Percentiles rank a stretch among this genome's conserved stretches.
phyloP scores from a whole-genome alignment of 2,797 vertebrate genomes.

The Apogon hyalosoma region DNA sequence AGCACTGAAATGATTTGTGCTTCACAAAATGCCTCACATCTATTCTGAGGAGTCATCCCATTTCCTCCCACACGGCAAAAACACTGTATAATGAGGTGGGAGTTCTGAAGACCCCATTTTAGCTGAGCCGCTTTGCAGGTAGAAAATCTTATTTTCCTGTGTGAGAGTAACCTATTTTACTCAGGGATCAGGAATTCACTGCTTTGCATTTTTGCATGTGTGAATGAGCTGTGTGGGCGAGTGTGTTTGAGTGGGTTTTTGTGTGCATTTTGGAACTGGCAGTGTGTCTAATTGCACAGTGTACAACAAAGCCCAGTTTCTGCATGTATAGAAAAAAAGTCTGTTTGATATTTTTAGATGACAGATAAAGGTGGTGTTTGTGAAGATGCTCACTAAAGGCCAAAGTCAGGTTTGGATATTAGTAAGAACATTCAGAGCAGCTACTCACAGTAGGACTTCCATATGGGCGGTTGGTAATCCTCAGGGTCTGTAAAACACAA shows the following conservation, averaged over 20 bases:
- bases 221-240: conserved; percentile 45
- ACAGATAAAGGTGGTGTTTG: conserved; percentile 27
- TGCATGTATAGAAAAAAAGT: conserved; percentile 6
- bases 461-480: conserved; percentile 98
- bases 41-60: conserved; percentile 40
- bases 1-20: conserved; percentile 26
- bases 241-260: conserved; percentile 25
- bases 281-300: conserved; percentile 34
- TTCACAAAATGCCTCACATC: conserved; percentile 21
- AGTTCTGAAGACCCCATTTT: conserved; percentile 61
- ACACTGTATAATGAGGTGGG: conserved; percentile 63
- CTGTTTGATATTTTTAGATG: conserved; percentile 32
- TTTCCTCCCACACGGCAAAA: conserved; percentile 60
- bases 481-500: conserved; percentile 91
- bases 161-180: conserved; percentile 72
- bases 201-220: conserved; percentile 53
- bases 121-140: conserved; percentile 64
- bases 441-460: conserved; percentile 99
- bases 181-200: conserved; percentile 48
- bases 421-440: conserved; percentile 27
- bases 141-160: conserved; percentile 66
- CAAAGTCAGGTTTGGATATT: conserved; percentile 28
- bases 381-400: conserved; percentile 11
- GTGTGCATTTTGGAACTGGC: conserved; percentile 30
- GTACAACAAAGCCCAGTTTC: conserved; percentile 31